These are phyloP conservation scores for mouse (Mus musculus) DNA, from an alignment of 2,113 vertebrate genomes.

Conservation along the genomic window DNA sequence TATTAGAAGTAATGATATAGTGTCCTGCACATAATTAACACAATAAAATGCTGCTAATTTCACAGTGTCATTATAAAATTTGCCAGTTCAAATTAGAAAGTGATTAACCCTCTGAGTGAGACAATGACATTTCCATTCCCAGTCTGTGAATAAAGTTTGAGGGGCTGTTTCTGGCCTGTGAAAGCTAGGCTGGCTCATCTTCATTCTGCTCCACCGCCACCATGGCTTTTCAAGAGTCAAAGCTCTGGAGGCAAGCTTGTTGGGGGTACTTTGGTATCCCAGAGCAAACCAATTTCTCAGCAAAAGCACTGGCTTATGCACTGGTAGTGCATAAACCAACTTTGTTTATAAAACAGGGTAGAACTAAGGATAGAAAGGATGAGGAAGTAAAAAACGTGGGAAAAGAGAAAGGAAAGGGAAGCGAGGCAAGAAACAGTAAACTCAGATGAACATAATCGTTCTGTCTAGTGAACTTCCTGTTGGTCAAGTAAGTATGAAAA, in stretches of 20 bases:
- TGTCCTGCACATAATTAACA: constrained; percentile 92
- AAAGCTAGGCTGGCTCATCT: constrained; percentile 82
- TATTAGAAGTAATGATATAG: constrained; percentile 92
- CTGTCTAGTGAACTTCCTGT: constrained; percentile 83
- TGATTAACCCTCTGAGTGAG: constrained; percentile 91
- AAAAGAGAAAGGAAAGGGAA: neutral
- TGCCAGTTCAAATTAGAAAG: constrained; percentile 90
- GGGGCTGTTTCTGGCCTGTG: constrained; percentile 81
- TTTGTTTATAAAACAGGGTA: neutral
- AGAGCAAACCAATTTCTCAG: constrained; percentile 44
- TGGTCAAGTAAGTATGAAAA: constrained; percentile 73
- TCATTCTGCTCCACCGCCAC: constrained; percentile 47
- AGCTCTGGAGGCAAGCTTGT: constrained; percentile 40
- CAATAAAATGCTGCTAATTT: constrained; percentile 95
- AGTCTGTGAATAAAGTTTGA: constrained; percentile 91
- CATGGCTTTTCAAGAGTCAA: constrained; percentile 37
- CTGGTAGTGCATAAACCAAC: constrained; percentile 62
- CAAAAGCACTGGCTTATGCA: neutral
- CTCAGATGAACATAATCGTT: constrained; percentile 75
- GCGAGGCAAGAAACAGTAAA: constrained; percentile 67
- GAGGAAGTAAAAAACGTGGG: neutral
- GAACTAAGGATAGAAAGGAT: neutral
- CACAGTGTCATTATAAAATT: constrained; percentile 92
- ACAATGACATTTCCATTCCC: constrained; percentile 91
- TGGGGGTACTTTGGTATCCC: constrained; percentile 52